phyloP scores from a whole-genome alignment of 2,113 vertebrate species.

The Lontra canadensis region DNA sequence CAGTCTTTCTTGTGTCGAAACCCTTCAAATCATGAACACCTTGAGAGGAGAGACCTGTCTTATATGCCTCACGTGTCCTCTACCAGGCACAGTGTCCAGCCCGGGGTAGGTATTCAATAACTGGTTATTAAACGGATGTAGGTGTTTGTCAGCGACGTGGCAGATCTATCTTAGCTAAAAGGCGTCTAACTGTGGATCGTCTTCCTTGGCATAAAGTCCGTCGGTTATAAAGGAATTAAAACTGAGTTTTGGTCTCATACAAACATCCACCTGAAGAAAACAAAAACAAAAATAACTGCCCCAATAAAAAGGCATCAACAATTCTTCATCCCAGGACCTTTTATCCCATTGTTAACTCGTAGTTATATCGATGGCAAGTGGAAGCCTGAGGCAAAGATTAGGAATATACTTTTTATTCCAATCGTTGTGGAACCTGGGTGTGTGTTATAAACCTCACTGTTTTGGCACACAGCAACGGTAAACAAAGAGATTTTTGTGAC shows the following conservation, averaged over 20 bases:
- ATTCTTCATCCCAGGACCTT: background rate
- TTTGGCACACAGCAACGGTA: background rate
- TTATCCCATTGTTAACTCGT: background rate
- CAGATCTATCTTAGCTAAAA: background rate
- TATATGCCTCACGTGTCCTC: background rate
- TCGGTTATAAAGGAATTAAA: background rate
- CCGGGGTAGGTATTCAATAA: background rate
- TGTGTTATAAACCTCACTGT: background rate
- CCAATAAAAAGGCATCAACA: background rate
- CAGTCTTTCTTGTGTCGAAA: background rate
- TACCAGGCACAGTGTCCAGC: background rate
- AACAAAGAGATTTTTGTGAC: background rate
- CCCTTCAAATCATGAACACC: background rate
- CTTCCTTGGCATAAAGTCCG: slow-evolving; percentile 28
- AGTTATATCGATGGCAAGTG: background rate
- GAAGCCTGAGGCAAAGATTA: background rate
- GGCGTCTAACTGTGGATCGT: background rate
- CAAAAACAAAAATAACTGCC: background rate
- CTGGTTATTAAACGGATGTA: background rate
- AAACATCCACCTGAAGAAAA: background rate
- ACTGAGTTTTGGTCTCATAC: background rate
- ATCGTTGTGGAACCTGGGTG: background rate
- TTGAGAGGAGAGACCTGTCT: background rate
- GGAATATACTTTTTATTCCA: background rate
- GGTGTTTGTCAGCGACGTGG: background rate